phyloP scores from a whole-genome alignment of 2,888 invertebrate genomes.

The Drosophila leonis region DNA sequence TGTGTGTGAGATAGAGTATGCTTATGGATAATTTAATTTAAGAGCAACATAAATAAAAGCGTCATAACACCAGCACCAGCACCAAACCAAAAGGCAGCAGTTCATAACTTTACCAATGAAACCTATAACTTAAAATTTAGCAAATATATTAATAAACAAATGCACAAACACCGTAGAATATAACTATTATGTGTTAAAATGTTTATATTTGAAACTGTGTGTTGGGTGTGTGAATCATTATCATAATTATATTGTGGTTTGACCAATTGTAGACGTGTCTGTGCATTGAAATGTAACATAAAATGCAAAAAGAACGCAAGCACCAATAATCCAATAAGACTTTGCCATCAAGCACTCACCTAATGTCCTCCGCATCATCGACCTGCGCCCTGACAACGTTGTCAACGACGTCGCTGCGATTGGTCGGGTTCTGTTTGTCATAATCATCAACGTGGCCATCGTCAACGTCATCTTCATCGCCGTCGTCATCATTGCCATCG shows the following conservation, averaged over 20 bases:
- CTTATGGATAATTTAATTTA: conserved; percentile 36
- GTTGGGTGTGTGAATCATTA: conserved; percentile 42
- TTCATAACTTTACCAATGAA: conserved; percentile 59
- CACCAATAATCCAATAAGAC: conserved; percentile 60
- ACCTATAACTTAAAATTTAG: conserved; percentile 43
- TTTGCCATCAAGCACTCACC: conserved; percentile 71
- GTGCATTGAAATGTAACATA: conserved; percentile 74
- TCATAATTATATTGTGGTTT: conserved; percentile 48
- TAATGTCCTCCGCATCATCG: conserved; percentile 81
- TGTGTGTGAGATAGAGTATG: conserved; percentile 18
- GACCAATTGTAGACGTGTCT: conserved; percentile 66
- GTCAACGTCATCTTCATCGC: conserved; percentile 39
- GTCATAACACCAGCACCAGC: conserved; percentile 63
- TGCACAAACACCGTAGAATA: conserved; percentile 63
- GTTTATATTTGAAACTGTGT: conserved; percentile 4
- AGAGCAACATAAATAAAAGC: conserved; percentile 66
- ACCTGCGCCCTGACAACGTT: conserved; percentile 66
- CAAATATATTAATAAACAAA: conserved; percentile 48
- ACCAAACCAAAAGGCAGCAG: conserved; percentile 73
- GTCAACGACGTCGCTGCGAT: conserved; percentile 68
- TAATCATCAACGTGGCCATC: conserved; percentile 54
- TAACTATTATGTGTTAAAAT: conserved; percentile 20
- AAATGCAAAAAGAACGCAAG: conserved; percentile 63
- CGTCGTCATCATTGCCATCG: conserved; percentile 41
- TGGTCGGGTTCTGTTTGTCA: conserved; percentile 52